These are phyloP conservation scores for Cerceris ruficornis DNA, from an alignment of 2,888 invertebrate genomes.

Conservation along the genomic window DNA sequence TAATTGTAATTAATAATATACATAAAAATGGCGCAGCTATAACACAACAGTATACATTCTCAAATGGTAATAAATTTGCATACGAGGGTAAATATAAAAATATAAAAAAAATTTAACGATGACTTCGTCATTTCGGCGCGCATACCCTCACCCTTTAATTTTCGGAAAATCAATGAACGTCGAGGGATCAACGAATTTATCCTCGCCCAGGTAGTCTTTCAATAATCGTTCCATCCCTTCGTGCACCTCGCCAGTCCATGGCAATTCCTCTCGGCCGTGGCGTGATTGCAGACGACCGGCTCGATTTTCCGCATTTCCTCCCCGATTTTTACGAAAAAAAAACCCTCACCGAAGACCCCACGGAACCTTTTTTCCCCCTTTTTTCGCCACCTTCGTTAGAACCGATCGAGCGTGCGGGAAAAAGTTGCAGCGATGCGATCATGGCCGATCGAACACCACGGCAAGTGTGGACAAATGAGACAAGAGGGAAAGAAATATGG, in stretches of 20 bases:
- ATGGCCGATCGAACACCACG: slow-evolving; percentile 9
- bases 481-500: background rate
- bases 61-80: background rate
- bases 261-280: slow-evolving; percentile 41
- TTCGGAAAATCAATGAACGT: slow-evolving; percentile 5
- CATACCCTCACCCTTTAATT: slow-evolving; percentile 2
- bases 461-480: background rate
- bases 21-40: too few relatives aligned
- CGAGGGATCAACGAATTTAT: slow-evolving; percentile 6
- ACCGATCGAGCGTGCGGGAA: slow-evolving; percentile 32
- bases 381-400: slow-evolving; percentile 37
- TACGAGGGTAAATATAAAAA: background rate
- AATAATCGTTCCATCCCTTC: slow-evolving; percentile 19
- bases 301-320: slow-evolving; percentile 42
- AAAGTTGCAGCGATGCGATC: slow-evolving; percentile 3
- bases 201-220: background rate
- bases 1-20: too few relatives aligned
- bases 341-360: slow-evolving; percentile 7
- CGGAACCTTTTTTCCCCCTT: slow-evolving; percentile 16
- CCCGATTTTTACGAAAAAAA: slow-evolving; percentile 37
- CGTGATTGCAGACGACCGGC: slow-evolving; percentile 48
- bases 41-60: background rate
- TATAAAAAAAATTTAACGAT: background rate
- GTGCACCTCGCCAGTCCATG: slow-evolving; percentile 28
- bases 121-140: background rate